Percentiles rank a stretch among this genome's conserved stretches.
phyloP scores from a whole-genome alignment of 2,797 vertebrate genomes.

The Pipistrellus kuhlii region DNA sequence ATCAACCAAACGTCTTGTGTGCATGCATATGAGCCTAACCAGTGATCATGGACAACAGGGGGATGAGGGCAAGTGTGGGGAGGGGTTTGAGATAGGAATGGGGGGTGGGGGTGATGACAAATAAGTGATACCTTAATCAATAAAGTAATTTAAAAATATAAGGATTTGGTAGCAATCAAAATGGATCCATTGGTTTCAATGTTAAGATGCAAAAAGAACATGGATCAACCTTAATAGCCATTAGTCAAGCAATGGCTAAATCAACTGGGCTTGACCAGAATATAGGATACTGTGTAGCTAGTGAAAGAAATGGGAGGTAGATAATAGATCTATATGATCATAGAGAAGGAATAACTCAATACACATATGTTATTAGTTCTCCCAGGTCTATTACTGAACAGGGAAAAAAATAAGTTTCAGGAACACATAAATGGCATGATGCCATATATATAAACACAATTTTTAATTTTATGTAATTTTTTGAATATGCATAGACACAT shows the following conservation, averaged over 20 bases:
- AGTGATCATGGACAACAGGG: too few species aligned
- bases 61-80: too few species aligned
- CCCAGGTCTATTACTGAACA: not conserved
- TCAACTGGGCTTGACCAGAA: not conserved
- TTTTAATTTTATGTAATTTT: not conserved
- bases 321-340: not conserved
- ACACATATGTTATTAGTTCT: not conserved
- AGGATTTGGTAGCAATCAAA: not conserved
- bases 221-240: not conserved
- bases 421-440: not conserved
- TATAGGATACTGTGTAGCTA: not conserved
- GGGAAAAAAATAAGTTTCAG: not conserved
- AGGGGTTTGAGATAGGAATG: too few species aligned
- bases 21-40: too few species aligned
- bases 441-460: not conserved
- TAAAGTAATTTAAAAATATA: too few species aligned
- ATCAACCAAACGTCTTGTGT: too few species aligned
- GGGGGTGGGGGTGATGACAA: too few species aligned
- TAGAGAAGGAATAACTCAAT: not conserved
- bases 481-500: not conserved
- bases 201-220: not conserved
- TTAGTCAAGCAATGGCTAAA: not conserved
- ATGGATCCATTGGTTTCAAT: not conserved
- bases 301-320: not conserved
- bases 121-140: too few species aligned